phyloP scores from a whole-genome alignment of 2,797 vertebrate species.

The Pseudopleuronectes americanus region DNA sequence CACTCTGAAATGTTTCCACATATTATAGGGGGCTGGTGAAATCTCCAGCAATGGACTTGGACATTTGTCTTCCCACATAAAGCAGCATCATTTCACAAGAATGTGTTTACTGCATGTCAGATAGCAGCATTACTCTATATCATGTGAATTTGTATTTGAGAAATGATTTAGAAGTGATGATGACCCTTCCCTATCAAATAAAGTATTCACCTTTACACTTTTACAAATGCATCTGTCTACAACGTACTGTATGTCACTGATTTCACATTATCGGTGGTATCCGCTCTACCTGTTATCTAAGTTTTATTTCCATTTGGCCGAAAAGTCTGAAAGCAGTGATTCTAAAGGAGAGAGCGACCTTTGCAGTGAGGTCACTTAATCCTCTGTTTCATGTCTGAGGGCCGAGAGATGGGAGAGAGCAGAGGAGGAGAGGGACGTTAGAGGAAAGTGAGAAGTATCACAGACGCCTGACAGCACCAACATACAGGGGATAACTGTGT shows the following conservation, averaged over 20 bases:
- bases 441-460: conserved; percentile 17
- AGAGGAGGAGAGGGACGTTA: conserved; percentile 9
- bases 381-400: conserved; percentile 27
- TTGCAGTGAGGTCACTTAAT: conserved; percentile 38
- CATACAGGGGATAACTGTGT: too few relatives aligned
- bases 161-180: neutral
- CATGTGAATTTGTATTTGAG: too few relatives aligned
- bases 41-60: too few relatives aligned
- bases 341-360: conserved; percentile 8
- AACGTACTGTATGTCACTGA: neutral
- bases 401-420: conserved; percentile 13
- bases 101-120: too few relatives aligned
- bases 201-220: neutral
- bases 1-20: too few relatives aligned
- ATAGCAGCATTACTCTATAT: too few relatives aligned
- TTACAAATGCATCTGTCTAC: neutral
- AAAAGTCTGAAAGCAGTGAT: conserved; percentile 7
- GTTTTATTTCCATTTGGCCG: conserved; percentile 12
- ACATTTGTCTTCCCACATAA: too few relatives aligned
- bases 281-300: neutral
- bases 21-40: too few relatives aligned
- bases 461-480: conserved; percentile 1
- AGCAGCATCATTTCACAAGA: too few relatives aligned
- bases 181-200: neutral
- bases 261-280: neutral